Evolutionary conservation across 2,113 vertebrate genomes (phyloP), one percentile per base, ranked within the genome.

Genomic region (Sterrhoptilus dennistouni): DNA sequence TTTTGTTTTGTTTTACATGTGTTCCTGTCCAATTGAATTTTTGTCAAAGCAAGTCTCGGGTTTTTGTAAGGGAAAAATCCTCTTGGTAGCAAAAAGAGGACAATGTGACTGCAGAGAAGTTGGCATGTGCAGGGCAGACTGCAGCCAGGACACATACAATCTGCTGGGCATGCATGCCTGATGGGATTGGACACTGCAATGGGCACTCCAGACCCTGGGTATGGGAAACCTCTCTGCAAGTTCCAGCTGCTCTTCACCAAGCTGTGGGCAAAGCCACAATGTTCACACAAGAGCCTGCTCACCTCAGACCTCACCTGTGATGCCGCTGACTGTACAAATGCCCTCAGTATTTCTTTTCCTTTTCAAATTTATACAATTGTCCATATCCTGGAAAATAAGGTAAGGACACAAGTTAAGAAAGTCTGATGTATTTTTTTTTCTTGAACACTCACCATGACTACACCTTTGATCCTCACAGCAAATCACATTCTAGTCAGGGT

Each of bases 1-100:
- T 94, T 94, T 47, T 57, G 42, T n/a, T 94, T 93, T 94, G 75
- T 76, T 78, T 95, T 95, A 91, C 86, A 90, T 35, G 83, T 65
- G 91, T 85, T 95, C 18, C 86, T 63, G 87, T 84, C 60, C 47
- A 80, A 16, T 33, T 27, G 10, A 82, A 79, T 89, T 75, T 91
- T 69, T 93, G 75, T 90, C 87, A 97, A 75, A 64, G 29, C 19
- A 64, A 83, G 42, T 7, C 25, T 76, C 27, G 40, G 74, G 38
- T n/a, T 83, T 93, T 85, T 91, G n/a, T 31, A 44, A 66, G 49
- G 0, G 0, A 57, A 64, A 90, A 88, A 68, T 16, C 27, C 35
- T 70, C 12, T 10, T 10, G 59, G 42, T 57, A 83, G 31, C 33
- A 74, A 33, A 31, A n/a, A 36, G 50, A 60, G 33, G 42, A 71